A percentile compares a stretch with the other conserved stretches of the same genome.
These are phyloP conservation scores for Piezodorus guildinii DNA, from an alignment of 1,140 invertebrate genomes.

Conservation along the genomic window DNA sequence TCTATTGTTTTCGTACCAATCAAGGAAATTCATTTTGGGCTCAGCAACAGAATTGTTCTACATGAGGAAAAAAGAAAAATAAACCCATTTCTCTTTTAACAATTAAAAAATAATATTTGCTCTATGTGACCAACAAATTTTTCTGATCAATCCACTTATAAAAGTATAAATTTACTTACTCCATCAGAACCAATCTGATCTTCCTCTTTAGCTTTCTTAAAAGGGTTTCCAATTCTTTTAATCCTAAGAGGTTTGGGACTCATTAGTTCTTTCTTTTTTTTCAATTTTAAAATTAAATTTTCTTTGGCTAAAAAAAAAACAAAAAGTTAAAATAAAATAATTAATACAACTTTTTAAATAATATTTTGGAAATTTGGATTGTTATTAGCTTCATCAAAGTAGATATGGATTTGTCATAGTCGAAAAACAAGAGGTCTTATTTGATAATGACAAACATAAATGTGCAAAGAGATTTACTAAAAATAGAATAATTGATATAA, in stretches of 20 bases:
- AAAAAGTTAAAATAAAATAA: not conserved
- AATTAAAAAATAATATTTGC: too few species aligned
- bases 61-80: slow-evolving; percentile 8
- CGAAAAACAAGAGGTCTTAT: too few species aligned
- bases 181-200: slow-evolving; percentile 21
- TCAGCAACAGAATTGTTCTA: slow-evolving; percentile 19
- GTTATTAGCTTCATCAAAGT: too few species aligned
- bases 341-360: too few species aligned
- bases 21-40: slow-evolving; percentile 38
- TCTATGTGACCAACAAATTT: not conserved
- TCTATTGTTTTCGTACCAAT: slow-evolving; percentile 46
- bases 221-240: slow-evolving; percentile 16
- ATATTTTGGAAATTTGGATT: too few species aligned
- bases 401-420: too few species aligned
- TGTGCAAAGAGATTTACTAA: too few species aligned
- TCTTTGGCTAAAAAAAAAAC: slow-evolving; percentile 19
- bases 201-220: slow-evolving; percentile 29
- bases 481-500: too few species aligned
- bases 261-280: slow-evolving; percentile 19
- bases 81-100: not conserved
- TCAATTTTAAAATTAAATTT: slow-evolving; percentile 23
- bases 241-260: slow-evolving; percentile 16
- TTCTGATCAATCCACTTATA: too few species aligned
- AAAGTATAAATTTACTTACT: slow-evolving; percentile 25
- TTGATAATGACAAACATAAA: too few species aligned